A percentile compares a stretch with the other conserved stretches of the same genome.
Evolutionary conservation across 2,113 vertebrate species (phyloP).

Genomic region (Chinchilla lanigera): DNA sequence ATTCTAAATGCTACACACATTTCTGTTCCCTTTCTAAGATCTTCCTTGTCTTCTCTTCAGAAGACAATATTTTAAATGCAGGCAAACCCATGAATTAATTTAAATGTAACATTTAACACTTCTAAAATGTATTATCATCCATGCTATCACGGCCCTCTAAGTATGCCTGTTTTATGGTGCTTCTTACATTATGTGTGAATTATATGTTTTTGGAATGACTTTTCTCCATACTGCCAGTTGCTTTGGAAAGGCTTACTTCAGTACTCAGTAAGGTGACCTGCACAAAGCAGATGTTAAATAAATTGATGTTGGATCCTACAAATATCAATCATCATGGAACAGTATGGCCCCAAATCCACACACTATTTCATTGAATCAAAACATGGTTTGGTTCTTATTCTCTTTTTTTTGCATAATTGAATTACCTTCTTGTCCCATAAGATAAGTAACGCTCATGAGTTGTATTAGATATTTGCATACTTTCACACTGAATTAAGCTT

Average conservation of each 20-base stretch:
- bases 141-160: not conserved
- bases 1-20: not conserved
- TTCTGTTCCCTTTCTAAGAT: not conserved
- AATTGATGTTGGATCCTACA: not conserved
- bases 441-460: not conserved
- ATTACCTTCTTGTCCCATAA: not conserved
- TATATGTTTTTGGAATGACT: not conserved
- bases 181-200: not conserved
- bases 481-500: not conserved
- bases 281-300: not conserved
- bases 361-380: not conserved
- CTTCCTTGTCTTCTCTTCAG: not conserved
- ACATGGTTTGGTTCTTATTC: not conserved
- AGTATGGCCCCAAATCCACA: not conserved
- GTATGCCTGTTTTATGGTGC: not conserved
- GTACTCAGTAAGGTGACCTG: not conserved
- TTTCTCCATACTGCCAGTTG: not conserved
- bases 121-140: not conserved
- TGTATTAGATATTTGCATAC: not conserved
- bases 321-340: not conserved
- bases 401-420: not conserved
- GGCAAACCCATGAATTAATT: not conserved
- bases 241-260: not conserved
- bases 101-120: not conserved
- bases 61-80: not conserved